Base-by-base conservation (phyloP, 2,113 vertebrate genomes). In the Tachysurus vachellii region DNA sequence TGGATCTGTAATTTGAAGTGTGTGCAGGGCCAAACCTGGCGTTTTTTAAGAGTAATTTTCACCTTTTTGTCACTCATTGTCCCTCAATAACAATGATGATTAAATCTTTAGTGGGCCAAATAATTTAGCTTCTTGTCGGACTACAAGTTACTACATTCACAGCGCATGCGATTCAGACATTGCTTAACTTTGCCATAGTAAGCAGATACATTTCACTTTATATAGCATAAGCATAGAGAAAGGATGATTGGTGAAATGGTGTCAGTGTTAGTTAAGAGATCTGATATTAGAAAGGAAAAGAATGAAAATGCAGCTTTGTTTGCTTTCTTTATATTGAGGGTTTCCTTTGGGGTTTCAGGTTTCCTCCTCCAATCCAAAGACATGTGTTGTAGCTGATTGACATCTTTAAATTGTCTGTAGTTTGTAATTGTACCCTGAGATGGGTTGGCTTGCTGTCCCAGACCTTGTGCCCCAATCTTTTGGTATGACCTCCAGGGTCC, bases 151-250 rank as follows among this genome's bases (percentile, higher is more conserved):
- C 76, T 62, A 66, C 66, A 47, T 50, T 50, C 12, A 82, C 10
- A 84, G 31, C 68, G 61, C 47, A 17, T 70, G 79, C 44, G 88
- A 61, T 83, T 88, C 26, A 53, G n/a, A 84, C n/a, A 44, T 28
- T 83, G 71, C 75, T 66, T 36, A 80, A 66, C 11, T 64, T 64
- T 64, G 26, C 62, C 66, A 36, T 6, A 19, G 31, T 17, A 70
- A 36, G 31, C 14, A 2, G 9, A 6, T 36, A 70, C 28, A 14
- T 42, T 36, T 70, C 8, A 71, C 36, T 71, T 71, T 21, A 42
- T 71, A 71, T 8, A 71, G 68, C 31, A 10, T 31, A 19, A 19
- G 31, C 17, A 42, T 42, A 42, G 42, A 71, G 68, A 68, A 16
- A 31, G 28, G 7, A 9, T 10, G 31, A 16, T 9, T 71, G 36